Evolutionary conservation across 2,888 invertebrate genomes (phyloP).

Genomic region (Dolichomitus sp.): DNA sequence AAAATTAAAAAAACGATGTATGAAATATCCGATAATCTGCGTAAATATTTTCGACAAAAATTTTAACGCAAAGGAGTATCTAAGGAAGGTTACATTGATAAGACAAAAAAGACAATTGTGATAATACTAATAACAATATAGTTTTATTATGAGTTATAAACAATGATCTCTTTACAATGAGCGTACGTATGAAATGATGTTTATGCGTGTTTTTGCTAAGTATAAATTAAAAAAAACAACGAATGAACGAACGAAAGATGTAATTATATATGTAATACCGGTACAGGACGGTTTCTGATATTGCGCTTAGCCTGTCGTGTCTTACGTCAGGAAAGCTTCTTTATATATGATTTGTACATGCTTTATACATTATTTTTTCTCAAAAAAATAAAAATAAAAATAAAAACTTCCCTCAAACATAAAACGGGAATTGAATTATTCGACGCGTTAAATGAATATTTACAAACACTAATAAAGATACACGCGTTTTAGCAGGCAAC

Average conservation of each 20-base stretch:
- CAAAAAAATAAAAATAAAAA: slow-evolving; percentile 15
- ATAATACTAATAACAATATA: slow-evolving; percentile 76
- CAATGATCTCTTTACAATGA: slow-evolving; percentile 77
- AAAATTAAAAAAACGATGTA: no score
- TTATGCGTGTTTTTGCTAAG: slow-evolving; percentile 51
- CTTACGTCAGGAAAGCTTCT: slow-evolving; percentile 19
- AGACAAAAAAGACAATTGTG: slow-evolving; percentile 6
- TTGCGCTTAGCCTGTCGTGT: slow-evolving; percentile 34
- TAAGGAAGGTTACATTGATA: slow-evolving; percentile 1
- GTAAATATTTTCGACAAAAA: neutral
- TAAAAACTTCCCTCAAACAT: neutral
- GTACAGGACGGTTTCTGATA: slow-evolving; percentile 68
- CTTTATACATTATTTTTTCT: slow-evolving; percentile 9
- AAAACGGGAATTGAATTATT: neutral
- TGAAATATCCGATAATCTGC: neutral
- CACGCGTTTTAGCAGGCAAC: slow-evolving; percentile 29
- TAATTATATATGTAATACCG: slow-evolving; percentile 60
- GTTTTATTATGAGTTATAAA: slow-evolving; percentile 78
- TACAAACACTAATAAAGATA: slow-evolving; percentile 33
- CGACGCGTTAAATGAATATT: slow-evolving; percentile 38
- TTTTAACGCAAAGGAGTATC: neutral
- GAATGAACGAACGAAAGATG: slow-evolving; percentile 56
- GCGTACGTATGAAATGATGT: slow-evolving; percentile 76
- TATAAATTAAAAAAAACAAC: slow-evolving; percentile 60
- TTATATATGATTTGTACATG: slow-evolving; percentile 32